Evolutionary conservation across 2,797 vertebrate genomes (phyloP).

Genomic region (Pelodytes ibericus): DNA sequence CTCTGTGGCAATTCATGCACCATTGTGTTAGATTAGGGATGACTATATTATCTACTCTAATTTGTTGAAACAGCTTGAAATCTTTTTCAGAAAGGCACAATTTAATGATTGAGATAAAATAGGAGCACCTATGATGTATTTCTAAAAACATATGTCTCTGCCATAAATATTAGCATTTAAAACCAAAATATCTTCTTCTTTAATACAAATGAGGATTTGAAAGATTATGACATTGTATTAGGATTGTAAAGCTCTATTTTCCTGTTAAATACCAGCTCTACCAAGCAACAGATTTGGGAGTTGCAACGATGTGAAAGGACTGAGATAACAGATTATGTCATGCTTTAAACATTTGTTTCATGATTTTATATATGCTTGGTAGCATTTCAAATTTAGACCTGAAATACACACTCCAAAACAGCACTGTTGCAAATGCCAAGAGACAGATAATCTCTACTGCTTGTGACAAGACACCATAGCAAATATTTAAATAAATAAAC

Average conservation of each 20-base stretch:
- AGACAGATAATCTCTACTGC: conserved; percentile 43
- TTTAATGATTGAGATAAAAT: neutral
- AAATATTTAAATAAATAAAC: conserved; percentile 9
- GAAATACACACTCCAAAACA: conserved; percentile 23
- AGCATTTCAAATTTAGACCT: conserved; percentile 18
- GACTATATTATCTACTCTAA: too few species aligned
- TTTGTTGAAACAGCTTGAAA: neutral
- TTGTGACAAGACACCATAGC: conserved; percentile 37
- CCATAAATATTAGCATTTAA: neutral
- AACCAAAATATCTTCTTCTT: neutral
- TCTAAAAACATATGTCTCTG: neutral
- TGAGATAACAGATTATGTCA: conserved; percentile 35
- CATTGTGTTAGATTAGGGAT: too few species aligned
- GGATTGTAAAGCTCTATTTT: neutral
- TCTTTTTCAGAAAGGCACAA: neutral
- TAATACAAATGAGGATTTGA: conserved; percentile 7
- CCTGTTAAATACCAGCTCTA: neutral
- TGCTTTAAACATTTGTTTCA: conserved; percentile 46
- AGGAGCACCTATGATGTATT: neutral
- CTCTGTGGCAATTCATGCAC: neutral
- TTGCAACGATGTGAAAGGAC: conserved; percentile 20
- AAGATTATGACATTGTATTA: neutral
- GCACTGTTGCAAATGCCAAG: conserved; percentile 44
- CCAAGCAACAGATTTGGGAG: conserved; percentile 26
- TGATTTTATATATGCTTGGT: conserved; percentile 45